Conservation (phyloP, 2,888 invertebrate species). For the Cinara cedri region DNA sequence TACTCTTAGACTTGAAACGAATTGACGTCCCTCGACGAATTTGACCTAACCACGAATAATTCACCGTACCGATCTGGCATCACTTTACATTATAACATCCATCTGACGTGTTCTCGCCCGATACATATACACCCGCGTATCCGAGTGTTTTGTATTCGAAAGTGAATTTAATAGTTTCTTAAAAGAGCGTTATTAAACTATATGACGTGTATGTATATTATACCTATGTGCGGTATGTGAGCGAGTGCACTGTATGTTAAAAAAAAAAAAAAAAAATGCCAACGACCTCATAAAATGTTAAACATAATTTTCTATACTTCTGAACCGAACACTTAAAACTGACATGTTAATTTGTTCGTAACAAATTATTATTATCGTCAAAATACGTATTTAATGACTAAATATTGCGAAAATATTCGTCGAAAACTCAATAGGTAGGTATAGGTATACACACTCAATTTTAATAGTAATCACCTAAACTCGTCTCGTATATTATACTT, state of each 20-base stretch:
- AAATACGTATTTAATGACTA: neutral
- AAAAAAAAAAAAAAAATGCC: slow-evolving; percentile 32
- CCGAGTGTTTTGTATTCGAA: slow-evolving; percentile 22
- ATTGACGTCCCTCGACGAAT: too few relatives aligned
- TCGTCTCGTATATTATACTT: neutral
- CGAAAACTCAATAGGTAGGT: neutral
- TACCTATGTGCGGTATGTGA: too few relatives aligned
- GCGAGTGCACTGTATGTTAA: neutral
- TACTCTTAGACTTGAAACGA: too few relatives aligned
- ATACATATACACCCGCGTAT: too few relatives aligned
- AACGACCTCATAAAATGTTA: slow-evolving; percentile 37
- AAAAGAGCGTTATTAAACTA: slow-evolving; percentile 32
- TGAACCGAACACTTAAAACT: slow-evolving; percentile 30
- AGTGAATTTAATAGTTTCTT: slow-evolving; percentile 35
- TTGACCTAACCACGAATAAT: too few relatives aligned
- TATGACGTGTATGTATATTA: neutral
- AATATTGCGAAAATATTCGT: neutral
- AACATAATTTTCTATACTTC: slow-evolving; percentile 31
- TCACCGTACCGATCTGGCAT: too few relatives aligned
- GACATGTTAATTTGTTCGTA: slow-evolving; percentile 15
- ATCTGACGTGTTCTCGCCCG: neutral
- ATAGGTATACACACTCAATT: neutral
- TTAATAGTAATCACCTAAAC: neutral
- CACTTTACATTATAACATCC: slow-evolving; percentile 28
- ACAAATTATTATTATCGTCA: neutral